Evolutionary conservation across 2,797 vertebrate species (phyloP), one percentile per base, ranked within the genome.

Genomic region (Dendrocincla fuliginosa): DNA sequence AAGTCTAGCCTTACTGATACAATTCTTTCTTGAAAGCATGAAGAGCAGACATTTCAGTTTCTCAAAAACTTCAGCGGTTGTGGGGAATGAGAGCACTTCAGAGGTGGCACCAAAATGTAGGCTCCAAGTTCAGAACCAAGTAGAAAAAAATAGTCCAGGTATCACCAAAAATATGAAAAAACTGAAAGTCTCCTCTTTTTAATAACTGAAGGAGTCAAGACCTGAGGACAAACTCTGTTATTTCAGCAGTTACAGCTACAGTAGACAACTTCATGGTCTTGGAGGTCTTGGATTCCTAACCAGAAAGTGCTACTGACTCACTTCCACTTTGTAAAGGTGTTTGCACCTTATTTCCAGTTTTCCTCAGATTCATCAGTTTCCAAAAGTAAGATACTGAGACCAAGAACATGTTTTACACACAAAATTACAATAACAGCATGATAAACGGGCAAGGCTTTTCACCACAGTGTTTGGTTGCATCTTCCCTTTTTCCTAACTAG

Each of bases 391-490:
- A 67, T 53, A 41, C 11, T 56, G n/a, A 60, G 25, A 67, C 9
- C 1, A 2, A 61, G 23, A 73, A 5, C 28, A 57, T 15, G 16
- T 78, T 76, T 85, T 71, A 71, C 11, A 24, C 23, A 52, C 5
- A 16, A 8, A 41, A 49, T 28, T 35, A 33, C 6, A 44, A 13
- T 27, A 64, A 32, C 4, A 10, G 13, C 0, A 1, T 15, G 7
- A 84, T 32, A 53, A 69, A 63, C 4, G 42, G 10, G 2, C 11
- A 80, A 84, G 78, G 8, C 2, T 63, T 67, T 60, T 12, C 10
- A 23, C 13, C 16, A 19, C 84, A 76, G 9, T 3, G 6, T 18
- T 84, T 49, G 15, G 20, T 76, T 79, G 10, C 35, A 64, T 44
- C 35, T 60, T 32, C 20, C 11, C 7, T 84, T 74, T 80, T 47